Evolutionary conservation across 2,888 invertebrate species (phyloP), one percentile per base, ranked within the genome.

Genomic region (Camponotus fellah): DNA sequence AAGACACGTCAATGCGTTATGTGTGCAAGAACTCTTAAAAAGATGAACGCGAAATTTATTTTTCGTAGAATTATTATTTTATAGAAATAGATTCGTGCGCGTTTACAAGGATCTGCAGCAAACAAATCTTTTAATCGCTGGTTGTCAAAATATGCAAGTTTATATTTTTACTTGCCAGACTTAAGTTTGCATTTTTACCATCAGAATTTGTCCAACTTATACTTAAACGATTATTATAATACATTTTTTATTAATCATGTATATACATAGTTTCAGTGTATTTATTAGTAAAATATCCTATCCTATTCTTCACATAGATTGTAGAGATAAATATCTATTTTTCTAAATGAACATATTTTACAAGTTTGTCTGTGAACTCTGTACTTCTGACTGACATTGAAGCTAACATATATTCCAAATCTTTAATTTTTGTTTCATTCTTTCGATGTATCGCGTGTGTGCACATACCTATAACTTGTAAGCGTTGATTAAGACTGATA

Each of bases 241-340:
- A 94, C 92, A 94, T 94, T 94, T 94, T 94, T 93, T 94, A 94
- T 94, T 94, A 94, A 94, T 94, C 93, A 92, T 93, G 91, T 80
- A 85, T 86, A 85, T 90, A 83, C 66, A 74, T 83, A 71, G 82
- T 88, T 81, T 87, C 37, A 62, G 46, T 80, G 46, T 37, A 40
- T 84, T 83, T 69, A 81, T 83, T 85, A n/a, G 74, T 66, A 32
- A 60, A 17, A 53, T 49, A 66, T 77, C 76, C 72, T 74, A 53
- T 65, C 76, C 68, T 69, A 32, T 49, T 56, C n/a, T 81, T 80
- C 0, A 34, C 17, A 3, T 79, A 8, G 9, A 26, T 69, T 21
- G 14, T 14, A 8, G 17, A 64, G 62, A 66, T 37, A 76, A 62
- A 49, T 82, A n/a, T 74, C 66, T 74, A 53, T 26, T 53, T 80